A percentile compares a stretch with the other conserved stretches of the same genome.
Evolutionary conservation across 1,140 invertebrate genomes (phyloP).

Genomic region (Arctopsyche grandis): DNA sequence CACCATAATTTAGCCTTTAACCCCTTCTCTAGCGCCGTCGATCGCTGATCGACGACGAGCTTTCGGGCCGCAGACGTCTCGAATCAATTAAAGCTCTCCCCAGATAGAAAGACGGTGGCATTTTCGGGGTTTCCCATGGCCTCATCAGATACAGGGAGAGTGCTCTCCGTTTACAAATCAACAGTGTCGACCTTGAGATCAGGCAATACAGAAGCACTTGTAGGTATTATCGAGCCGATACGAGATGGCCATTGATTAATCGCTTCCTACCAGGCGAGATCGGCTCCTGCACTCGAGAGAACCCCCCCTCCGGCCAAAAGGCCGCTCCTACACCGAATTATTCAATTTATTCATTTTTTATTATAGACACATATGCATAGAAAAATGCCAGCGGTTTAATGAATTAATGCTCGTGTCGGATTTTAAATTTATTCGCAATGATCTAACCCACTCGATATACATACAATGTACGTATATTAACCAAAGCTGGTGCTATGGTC

Average conservation of each 20-base stretch:
- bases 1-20: neutral
- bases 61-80: neutral
- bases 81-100: constrained; percentile 16
- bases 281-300: constrained; percentile 22
- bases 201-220: constrained; percentile 21
- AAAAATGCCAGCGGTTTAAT: neutral
- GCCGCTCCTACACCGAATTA: constrained; percentile 1
- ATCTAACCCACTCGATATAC: too few species aligned
- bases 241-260: constrained; percentile 36
- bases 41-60: neutral
- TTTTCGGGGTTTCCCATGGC: constrained; percentile 11
- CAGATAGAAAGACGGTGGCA: neutral
- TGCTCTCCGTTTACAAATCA: constrained; percentile 22
- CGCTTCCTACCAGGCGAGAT: constrained; percentile 11
- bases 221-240: neutral
- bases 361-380: too few species aligned
- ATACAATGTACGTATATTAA: too few species aligned
- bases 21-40: neutral
- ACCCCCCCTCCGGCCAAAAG: constrained; percentile 25
- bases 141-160: neutral
- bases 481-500: too few species aligned
- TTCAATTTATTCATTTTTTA: neutral
- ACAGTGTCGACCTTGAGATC: constrained; percentile 18
- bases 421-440: too few species aligned
- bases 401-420: neutral